A percentile compares a stretch with the other conserved stretches of the same genome.
Evolutionary conservation across 2,888 invertebrate species (phyloP).

Genomic region (Herminia tarsipennalis): DNA sequence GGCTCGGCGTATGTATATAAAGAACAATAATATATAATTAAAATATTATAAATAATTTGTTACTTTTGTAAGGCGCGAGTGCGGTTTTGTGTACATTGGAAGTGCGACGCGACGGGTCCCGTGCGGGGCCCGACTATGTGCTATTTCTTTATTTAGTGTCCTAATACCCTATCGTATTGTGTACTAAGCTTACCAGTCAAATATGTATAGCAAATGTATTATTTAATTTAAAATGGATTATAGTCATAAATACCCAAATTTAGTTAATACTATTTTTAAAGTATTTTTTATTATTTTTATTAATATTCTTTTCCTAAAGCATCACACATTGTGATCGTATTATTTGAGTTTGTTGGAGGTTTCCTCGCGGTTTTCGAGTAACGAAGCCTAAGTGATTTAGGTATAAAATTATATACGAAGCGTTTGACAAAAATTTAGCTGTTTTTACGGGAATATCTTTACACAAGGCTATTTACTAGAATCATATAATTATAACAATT

Average conservation of each 20-base stretch:
- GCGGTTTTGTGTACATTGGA: conserved; percentile 69
- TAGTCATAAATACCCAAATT: conserved; percentile 86
- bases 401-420: conserved; percentile 57
- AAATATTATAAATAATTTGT: conserved; percentile 77
- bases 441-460: conserved; percentile 45
- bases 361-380: conserved; percentile 56
- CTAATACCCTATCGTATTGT: conserved; percentile 79
- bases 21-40: conserved; percentile 75
- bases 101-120: conserved; percentile 52
- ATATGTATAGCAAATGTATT: conserved; percentile 82
- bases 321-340: conserved; percentile 77
- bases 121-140: conserved; percentile 64
- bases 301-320: conserved; percentile 69
- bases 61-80: conserved; percentile 80
- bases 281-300: conserved; percentile 68
- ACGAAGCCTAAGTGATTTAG: conserved; percentile 58
- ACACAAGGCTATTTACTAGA: conserved; percentile 48
- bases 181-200: conserved; percentile 85
- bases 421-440: conserved; percentile 57
- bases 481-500: conserved; percentile 40
- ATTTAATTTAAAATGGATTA: conserved; percentile 83
- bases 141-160: conserved; percentile 80
- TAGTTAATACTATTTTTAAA: conserved; percentile 81
- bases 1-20: conserved; percentile 78
- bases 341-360: conserved; percentile 67